These are phyloP conservation scores for Holocentrus rufus DNA, from an alignment of 2,797 vertebrate genomes.

Conservation along the genomic window DNA sequence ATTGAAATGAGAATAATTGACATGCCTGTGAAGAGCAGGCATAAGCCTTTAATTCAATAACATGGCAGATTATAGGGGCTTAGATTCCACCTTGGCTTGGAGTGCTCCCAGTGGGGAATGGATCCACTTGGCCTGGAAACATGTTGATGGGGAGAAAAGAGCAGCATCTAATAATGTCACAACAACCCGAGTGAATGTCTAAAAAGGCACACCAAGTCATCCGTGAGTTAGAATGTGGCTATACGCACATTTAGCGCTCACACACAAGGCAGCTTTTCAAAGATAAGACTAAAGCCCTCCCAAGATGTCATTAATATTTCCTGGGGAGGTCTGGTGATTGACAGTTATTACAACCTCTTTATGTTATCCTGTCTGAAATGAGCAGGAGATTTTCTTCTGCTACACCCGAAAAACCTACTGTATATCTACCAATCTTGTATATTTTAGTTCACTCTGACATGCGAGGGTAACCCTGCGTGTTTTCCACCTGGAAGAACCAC, in stretches of 20 bases:
- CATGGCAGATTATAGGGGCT: constrained; percentile 79
- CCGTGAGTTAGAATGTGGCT: neutral
- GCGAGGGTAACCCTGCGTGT: neutral
- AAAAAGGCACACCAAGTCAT: constrained; percentile 20
- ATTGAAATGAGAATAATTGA: constrained; percentile 78
- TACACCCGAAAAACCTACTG: too few relatives aligned
- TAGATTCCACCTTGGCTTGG: constrained; percentile 76
- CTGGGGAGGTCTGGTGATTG: neutral
- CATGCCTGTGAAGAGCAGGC: constrained; percentile 65
- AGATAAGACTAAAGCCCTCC: constrained; percentile 3
- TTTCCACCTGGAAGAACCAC: too few relatives aligned
- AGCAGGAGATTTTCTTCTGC: too few relatives aligned
- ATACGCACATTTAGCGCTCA: neutral
- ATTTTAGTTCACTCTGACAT: too few relatives aligned
- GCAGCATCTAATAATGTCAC: constrained; percentile 51
- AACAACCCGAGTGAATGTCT: constrained; percentile 11
- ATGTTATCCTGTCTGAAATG: too few relatives aligned
- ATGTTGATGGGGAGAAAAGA: constrained; percentile 50
- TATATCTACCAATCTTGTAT: too few relatives aligned
- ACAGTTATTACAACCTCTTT: too few relatives aligned
- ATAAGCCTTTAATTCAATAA: constrained; percentile 83
- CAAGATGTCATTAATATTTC: neutral
- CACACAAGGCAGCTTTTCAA: neutral
- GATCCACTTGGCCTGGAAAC: constrained; percentile 74
- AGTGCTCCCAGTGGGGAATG: constrained; percentile 68